Percentiles rank a stretch among this genome's conserved stretches.
Evolutionary conservation across 2,888 invertebrate species (phyloP).

Genomic region (Poecilobothrus nobilitatus): DNA sequence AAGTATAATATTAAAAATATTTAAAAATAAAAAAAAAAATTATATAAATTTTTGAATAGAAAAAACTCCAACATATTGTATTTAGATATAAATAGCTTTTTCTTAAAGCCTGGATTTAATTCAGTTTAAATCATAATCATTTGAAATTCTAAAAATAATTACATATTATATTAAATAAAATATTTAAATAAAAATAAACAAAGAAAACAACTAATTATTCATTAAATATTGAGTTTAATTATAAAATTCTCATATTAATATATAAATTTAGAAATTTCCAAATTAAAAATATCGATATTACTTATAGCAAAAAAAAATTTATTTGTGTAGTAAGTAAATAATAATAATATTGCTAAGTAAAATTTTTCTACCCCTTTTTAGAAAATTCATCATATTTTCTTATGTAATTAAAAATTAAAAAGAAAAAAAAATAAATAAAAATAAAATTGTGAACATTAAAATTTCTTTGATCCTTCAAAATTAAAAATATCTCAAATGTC

Average conservation of each 20-base stretch:
- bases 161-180: background rate
- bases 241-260: background rate
- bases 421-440: too few relatives aligned
- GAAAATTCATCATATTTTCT: too few relatives aligned
- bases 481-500: too few relatives aligned
- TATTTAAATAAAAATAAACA: background rate
- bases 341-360: background rate
- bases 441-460: too few relatives aligned
- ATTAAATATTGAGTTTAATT: background rate
- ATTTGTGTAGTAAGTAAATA: background rate
- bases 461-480: too few relatives aligned
- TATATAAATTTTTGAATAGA: background rate
- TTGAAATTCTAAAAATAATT: background rate
- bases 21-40: background rate
- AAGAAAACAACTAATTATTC: background rate
- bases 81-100: background rate
- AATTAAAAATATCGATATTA: too few relatives aligned
- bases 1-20: background rate
- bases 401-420: too few relatives aligned
- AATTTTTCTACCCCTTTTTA: too few relatives aligned
- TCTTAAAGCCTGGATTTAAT: background rate
- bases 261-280: background rate
- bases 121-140: background rate
- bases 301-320: too few relatives aligned
- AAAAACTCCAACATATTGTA: background rate